phyloP scores from a whole-genome alignment of 2,888 invertebrate genomes.

The Galeruca laticollis region DNA sequence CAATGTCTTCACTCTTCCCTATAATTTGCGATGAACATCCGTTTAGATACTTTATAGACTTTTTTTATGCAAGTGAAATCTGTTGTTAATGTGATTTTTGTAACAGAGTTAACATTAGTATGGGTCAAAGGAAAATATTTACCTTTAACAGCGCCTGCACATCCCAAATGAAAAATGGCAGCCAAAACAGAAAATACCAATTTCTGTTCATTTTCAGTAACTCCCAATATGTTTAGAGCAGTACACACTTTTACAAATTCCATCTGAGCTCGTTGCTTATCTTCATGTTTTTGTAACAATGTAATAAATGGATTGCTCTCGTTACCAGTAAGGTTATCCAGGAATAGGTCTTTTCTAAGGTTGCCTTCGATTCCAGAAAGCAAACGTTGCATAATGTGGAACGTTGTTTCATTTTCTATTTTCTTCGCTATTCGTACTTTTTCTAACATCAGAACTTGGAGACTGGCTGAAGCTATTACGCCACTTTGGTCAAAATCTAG shows the following conservation, averaged over 20 bases:
- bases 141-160: conserved; percentile 86
- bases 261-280: conserved; percentile 81
- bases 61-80: too few relatives aligned
- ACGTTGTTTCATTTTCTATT: conserved; percentile 78
- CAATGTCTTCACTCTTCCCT: too few relatives aligned
- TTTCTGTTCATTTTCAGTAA: conserved; percentile 83
- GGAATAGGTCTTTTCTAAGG: conserved; percentile 83
- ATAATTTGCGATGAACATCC: too few relatives aligned
- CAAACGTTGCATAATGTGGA: conserved; percentile 74
- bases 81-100: too few relatives aligned
- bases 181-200: conserved; percentile 90
- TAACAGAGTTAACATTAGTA: too few relatives aligned
- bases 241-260: conserved; percentile 85
- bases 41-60: too few relatives aligned
- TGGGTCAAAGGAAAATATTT: too few relatives aligned
- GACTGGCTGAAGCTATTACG: conserved; percentile 87
- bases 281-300: conserved; percentile 82
- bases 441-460: conserved; percentile 88
- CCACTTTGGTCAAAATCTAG: conserved; percentile 96
- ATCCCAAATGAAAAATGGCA: conserved; percentile 93
- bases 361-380: conserved; percentile 87
- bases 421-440: conserved; percentile 76
- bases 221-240: conserved; percentile 80
- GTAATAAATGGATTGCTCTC: conserved; percentile 81
- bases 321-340: conserved; percentile 81